Conservation (phyloP, 2,888 invertebrate species). For the Diloba caeruleocephala region DNA sequence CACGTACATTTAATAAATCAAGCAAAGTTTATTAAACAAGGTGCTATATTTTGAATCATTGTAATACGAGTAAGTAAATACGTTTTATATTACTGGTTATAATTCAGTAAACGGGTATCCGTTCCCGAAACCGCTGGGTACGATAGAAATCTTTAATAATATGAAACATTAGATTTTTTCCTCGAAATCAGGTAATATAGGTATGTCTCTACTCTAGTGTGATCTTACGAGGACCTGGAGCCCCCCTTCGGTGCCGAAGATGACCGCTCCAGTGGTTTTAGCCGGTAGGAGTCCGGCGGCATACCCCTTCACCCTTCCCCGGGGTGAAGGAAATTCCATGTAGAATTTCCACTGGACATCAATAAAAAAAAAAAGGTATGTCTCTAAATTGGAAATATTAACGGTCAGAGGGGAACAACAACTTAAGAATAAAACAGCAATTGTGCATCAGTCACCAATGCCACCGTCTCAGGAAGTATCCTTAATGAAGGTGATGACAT, state of each 20-base stretch:
- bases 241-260: too few relatives aligned
- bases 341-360: too few relatives aligned
- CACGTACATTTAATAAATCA: slow-evolving; percentile 26
- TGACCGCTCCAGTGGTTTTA: too few relatives aligned
- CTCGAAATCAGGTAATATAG: not conserved
- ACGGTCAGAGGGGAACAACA: slow-evolving; percentile 20
- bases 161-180: not conserved
- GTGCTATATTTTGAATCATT: slow-evolving; percentile 15
- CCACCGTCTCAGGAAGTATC: slow-evolving; percentile 26
- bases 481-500: slow-evolving; percentile 39
- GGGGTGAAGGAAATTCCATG: too few relatives aligned
- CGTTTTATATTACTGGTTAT: too few relatives aligned
- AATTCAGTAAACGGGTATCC: not conserved
- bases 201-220: too few relatives aligned
- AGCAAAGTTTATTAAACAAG: slow-evolving; percentile 29
- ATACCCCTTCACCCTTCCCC: too few relatives aligned
- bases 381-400: slow-evolving; percentile 29
- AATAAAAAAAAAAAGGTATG: too few relatives aligned
- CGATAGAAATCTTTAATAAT: not conserved
- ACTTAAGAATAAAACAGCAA: slow-evolving; percentile 18
- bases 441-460: slow-evolving; percentile 23
- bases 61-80: slow-evolving; percentile 18
- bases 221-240: too few relatives aligned
- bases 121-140: not conserved
- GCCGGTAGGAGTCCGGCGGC: too few relatives aligned